Evolutionary conservation across 2,888 invertebrate species (phyloP).

Genomic region (Macrophya annulata): DNA sequence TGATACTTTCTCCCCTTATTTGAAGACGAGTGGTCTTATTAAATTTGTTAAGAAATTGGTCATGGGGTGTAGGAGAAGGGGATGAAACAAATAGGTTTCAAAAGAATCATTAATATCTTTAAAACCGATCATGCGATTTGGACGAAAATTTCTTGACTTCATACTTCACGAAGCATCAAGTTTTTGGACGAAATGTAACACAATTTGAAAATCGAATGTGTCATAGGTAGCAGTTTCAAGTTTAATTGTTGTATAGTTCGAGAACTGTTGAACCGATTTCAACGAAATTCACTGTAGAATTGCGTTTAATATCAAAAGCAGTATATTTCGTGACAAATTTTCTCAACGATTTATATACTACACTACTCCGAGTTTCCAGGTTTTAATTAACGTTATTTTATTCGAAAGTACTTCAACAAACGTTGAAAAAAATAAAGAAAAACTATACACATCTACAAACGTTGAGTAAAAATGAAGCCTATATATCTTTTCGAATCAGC

Average conservation of each 20-base stretch:
- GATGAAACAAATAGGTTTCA: not conserved
- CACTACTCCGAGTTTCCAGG: not conserved
- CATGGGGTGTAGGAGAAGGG: not conserved
- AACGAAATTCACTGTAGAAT: not conserved
- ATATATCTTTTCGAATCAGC: not conserved
- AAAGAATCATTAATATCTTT: not conserved
- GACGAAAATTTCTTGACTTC: not conserved
- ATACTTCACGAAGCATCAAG: not conserved
- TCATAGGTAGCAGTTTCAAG: not conserved
- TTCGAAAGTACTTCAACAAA: not conserved
- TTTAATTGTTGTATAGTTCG: not conserved
- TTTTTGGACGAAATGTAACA: not conserved
- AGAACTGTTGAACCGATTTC: not conserved
- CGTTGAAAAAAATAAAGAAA: not conserved
- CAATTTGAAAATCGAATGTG: not conserved
- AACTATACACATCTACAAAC: no score
- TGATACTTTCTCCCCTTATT: not conserved
- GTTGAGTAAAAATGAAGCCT: not conserved
- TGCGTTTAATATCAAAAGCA: not conserved
- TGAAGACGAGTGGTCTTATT: not conserved
- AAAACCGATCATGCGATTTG: not conserved
- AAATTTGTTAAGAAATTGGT: not conserved
- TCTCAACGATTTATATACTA: not conserved
- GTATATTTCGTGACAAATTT: not conserved
- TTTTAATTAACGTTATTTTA: conserved; percentile 10